Percentiles rank a stretch among this genome's conserved stretches.
phyloP scores from a whole-genome alignment of 2,888 invertebrate genomes.

The Antheraea assamensis region DNA sequence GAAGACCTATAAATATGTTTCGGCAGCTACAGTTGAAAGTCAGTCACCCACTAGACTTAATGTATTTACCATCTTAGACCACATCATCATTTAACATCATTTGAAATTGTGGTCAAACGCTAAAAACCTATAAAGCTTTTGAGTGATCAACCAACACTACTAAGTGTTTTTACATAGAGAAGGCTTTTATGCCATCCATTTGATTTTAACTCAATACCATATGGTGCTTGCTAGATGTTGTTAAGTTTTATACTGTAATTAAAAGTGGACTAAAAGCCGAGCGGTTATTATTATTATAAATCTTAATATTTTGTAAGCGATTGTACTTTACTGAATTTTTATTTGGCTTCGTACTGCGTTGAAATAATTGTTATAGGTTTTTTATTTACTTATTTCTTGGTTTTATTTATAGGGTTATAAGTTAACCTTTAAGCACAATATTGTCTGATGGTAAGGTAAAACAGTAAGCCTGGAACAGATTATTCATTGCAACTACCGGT shows the following conservation, averaged over 20 bases:
- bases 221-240: too few species aligned
- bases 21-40: too few species aligned
- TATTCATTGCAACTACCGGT: not conserved
- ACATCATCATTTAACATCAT: not conserved
- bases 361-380: not conserved
- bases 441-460: not conserved
- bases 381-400: not conserved
- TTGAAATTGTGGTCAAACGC: not conserved
- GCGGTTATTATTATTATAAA: not conserved
- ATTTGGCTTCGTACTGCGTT: not conserved
- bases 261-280: too few species aligned
- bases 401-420: not conserved
- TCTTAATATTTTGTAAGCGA: not conserved
- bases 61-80: too few species aligned
- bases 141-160: too few species aligned
- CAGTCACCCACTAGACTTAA: too few species aligned
- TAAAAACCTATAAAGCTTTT: not conserved
- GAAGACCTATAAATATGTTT: too few species aligned
- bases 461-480: not conserved
- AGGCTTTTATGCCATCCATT: too few species aligned
- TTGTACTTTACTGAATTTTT: not conserved
- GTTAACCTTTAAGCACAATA: not conserved
- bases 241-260: too few species aligned
- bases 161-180: too few species aligned
- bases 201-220: too few species aligned